Base-by-base conservation (phyloP, 2,797 vertebrate species). In the Enteromius anoplus region DNA sequence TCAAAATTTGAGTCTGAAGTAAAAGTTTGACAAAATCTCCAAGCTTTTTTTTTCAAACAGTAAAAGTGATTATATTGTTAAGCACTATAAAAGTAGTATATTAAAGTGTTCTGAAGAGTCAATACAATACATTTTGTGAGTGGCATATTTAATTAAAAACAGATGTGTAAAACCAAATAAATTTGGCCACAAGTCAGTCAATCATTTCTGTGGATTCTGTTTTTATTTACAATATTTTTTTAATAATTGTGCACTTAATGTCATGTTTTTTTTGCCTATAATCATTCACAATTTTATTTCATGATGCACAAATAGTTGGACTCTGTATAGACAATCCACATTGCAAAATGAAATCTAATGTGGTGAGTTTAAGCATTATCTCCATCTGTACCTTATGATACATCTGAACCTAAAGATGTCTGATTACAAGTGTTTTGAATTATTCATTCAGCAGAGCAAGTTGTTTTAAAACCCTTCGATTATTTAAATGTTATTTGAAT, bases 371-470 rank as follows among this genome's bases (percentile, higher is more conserved):
- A 53, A 73, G 49, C 29, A 53, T 34, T 2, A 55, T 55, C 11
- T 55, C 34, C 2, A 71, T 49, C 17, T 49, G 45, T 5, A 6
- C 8, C 2, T 6, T 17, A 14, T 68, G 32, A 40, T 53, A 21
- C 3, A 32, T 32, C 29, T 32, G 29, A 32, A 32, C 29, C 11
- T 62, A 26, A 29, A 14, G 26, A 8, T 1, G 23, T 12, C 26
- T 7, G 26, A 64, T 49, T 49, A 19, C n/a, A 34, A 34, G 6
- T 49, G 34, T 19, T 81, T 64, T 49, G 53, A 21, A 49, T 81
- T 72, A 47, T 49, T 71, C 47, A 45, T 71, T 72, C 53, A 32
- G 19, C 26, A 72, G 4, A 81, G 26, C 40, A 81, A 81, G 60
- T 72, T 12, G 3, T n/a, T 72, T 19, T 15, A 37, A 34, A 65